These are phyloP conservation scores for Maccullochella peelii DNA, from an alignment of 2,113 vertebrate genomes.

Conservation along the genomic window DNA sequence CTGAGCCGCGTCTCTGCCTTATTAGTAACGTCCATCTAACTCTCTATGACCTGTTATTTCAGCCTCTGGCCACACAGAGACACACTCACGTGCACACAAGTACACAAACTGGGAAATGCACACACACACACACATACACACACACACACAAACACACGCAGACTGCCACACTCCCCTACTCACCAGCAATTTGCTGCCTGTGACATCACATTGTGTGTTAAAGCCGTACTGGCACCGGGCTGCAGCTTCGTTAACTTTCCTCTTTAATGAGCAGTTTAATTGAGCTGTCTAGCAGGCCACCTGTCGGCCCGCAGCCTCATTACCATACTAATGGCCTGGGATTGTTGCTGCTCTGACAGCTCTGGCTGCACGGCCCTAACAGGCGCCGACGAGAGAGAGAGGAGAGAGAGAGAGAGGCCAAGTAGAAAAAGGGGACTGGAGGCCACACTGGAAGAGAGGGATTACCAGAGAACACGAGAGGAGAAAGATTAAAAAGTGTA, in stretches of 20 bases:
- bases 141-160: constrained; percentile 37
- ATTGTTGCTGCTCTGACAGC: constrained; percentile 98
- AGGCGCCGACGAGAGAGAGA: constrained; percentile 71
- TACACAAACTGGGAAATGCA: constrained; percentile 1
- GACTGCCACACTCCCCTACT: constrained; percentile 74
- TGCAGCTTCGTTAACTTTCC: constrained; percentile 98
- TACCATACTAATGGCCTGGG: constrained; percentile 99
- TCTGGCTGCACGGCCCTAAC: constrained; percentile 85
- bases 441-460: constrained; percentile 45
- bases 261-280: constrained; percentile 99
- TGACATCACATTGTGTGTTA: constrained; percentile 99
- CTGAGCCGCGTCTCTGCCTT: constrained; percentile 87
- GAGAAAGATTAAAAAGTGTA: constrained; percentile 5
- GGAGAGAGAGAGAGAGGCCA: constrained; percentile 36
- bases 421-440: constrained; percentile 19
- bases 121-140: constrained; percentile 26
- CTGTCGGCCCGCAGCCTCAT: constrained; percentile 99
- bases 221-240: constrained; percentile 92
- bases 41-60: constrained; percentile 83
- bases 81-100: background rate
- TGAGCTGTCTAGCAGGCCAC: constrained; percentile 99
- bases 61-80: constrained; percentile 80
- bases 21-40: constrained; percentile 97
- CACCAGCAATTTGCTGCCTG: constrained; percentile 94
- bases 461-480: constrained; percentile 32